A percentile compares a stretch with the other conserved stretches of the same genome.
These are phyloP conservation scores for Crocidura indochinensis DNA, from an alignment of 2,797 vertebrate genomes.

Conservation along the genomic window DNA sequence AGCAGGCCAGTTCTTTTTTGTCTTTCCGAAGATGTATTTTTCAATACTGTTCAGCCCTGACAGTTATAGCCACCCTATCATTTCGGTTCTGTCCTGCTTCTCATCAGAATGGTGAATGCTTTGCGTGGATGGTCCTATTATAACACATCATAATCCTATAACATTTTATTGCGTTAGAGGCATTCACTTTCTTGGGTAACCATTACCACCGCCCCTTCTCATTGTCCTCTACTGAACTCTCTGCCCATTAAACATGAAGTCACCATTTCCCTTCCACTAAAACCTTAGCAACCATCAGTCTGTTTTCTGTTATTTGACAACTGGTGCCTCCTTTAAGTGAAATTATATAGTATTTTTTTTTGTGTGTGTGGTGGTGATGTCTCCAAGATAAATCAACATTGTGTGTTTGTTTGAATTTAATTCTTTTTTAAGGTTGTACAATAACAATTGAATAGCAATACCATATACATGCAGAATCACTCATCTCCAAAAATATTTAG, in stretches of 20 bases:
- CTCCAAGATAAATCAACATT: neutral
- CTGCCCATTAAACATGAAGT: neutral
- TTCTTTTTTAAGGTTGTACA: constrained; percentile 15
- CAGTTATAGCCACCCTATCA: neutral
- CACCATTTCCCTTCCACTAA: neutral
- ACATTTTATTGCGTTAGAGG: neutral
- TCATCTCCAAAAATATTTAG: too few relatives aligned
- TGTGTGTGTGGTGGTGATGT: neutral
- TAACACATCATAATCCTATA: neutral
- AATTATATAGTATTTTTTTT: neutral
- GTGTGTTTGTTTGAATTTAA: neutral
- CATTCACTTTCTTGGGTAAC: neutral
- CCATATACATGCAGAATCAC: too few relatives aligned
- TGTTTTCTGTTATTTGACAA: constrained; percentile 24
- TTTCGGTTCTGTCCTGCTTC: neutral
- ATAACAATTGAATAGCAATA: neutral
- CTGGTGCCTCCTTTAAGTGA: neutral
- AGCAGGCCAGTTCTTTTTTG: neutral
- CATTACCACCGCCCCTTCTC: neutral
- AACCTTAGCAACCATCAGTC: neutral
- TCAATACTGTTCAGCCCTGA: neutral
- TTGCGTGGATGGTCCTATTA: neutral
- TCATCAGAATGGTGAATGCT: neutral
- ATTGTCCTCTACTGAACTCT: neutral
- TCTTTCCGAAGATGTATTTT: neutral